A percentile compares a stretch with the other conserved stretches of the same genome.
Conservation (phyloP, 2,888 invertebrate species). For the Torymus aiolomorphi region DNA sequence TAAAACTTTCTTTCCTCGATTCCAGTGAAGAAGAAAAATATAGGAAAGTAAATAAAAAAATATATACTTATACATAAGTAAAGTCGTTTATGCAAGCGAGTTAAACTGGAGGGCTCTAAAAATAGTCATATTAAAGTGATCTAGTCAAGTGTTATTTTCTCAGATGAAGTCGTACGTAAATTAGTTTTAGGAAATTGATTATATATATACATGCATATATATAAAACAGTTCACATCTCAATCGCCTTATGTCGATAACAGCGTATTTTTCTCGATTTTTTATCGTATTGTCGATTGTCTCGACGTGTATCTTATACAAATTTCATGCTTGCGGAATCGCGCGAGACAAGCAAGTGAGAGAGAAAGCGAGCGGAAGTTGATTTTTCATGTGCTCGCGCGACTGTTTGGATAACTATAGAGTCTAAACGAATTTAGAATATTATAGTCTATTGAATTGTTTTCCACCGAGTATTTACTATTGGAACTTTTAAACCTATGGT, state of each 20-base stretch:
- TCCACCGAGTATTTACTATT: constrained; percentile 29
- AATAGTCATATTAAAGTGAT: constrained; percentile 65
- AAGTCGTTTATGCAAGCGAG: constrained; percentile 22
- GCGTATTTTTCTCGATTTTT: constrained; percentile 50
- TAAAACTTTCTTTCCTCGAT: constrained; percentile 46
- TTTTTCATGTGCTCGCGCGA: constrained; percentile 19
- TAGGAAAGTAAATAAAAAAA: constrained; percentile 27
- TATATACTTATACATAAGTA: constrained; percentile 28
- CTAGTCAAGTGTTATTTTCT: constrained; percentile 72
- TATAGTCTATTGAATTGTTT: constrained; percentile 33
- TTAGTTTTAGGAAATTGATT: constrained; percentile 48
- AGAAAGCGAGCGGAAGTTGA: not conserved
- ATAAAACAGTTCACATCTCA: constrained; percentile 27
- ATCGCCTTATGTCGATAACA: constrained; percentile 29
- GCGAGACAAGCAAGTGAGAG: constrained; percentile 1
- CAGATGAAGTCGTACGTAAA: constrained; percentile 56
- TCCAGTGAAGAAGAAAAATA: constrained; percentile 30
- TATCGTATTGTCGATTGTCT: constrained; percentile 32
- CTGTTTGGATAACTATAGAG: constrained; percentile 15
- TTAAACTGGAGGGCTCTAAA: constrained; percentile 39
- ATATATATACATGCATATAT: constrained; percentile 28
- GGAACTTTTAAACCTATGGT: constrained; percentile 13
- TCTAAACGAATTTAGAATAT: constrained; percentile 23
- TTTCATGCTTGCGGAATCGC: constrained; percentile 22
- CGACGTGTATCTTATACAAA: constrained; percentile 40